Evolutionary conservation across 2,113 vertebrate genomes (phyloP).

Genomic region (Triplophysa dalaica): DNA sequence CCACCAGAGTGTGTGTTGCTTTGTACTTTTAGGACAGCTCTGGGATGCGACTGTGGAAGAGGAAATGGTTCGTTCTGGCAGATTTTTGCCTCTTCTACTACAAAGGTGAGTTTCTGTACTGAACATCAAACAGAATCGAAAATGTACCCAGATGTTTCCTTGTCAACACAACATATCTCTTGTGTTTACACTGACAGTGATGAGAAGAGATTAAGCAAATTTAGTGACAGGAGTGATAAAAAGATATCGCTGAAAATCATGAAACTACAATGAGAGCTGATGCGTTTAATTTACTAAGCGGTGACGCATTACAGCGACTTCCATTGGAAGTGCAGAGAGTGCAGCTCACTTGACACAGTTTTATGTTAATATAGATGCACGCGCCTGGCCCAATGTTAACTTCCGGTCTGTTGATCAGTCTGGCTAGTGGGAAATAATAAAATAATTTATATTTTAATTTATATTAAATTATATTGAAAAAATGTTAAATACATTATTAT

Average conservation of each 20-base stretch:
- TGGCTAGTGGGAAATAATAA: no score
- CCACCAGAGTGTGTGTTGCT: slow-evolving; percentile 25
- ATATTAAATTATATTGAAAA: no score
- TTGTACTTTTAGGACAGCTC: slow-evolving; percentile 86
- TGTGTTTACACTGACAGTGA: background rate
- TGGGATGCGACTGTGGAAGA: slow-evolving; percentile 95
- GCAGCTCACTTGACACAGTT: no score
- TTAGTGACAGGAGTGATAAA: no score
- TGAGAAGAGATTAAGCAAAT: background rate
- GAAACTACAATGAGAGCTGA: background rate
- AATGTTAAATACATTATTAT: no score
- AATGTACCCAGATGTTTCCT: background rate
- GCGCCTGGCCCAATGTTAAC: no score
- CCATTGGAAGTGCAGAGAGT: no score
- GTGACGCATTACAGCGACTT: no score
- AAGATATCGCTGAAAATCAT: background rate
- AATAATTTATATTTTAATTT: no score
- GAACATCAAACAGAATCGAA: slow-evolving; percentile 1
- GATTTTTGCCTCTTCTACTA: slow-evolving; percentile 98
- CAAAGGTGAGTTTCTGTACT: slow-evolving; percentile 83
- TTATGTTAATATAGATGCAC: no score
- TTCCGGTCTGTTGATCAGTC: no score
- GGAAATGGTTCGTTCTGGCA: slow-evolving; percentile 93
- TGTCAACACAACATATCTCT: background rate
- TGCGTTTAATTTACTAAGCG: background rate